Base-by-base conservation (phyloP, 2,888 invertebrate species). In the Trachelus troglodyta region DNA sequence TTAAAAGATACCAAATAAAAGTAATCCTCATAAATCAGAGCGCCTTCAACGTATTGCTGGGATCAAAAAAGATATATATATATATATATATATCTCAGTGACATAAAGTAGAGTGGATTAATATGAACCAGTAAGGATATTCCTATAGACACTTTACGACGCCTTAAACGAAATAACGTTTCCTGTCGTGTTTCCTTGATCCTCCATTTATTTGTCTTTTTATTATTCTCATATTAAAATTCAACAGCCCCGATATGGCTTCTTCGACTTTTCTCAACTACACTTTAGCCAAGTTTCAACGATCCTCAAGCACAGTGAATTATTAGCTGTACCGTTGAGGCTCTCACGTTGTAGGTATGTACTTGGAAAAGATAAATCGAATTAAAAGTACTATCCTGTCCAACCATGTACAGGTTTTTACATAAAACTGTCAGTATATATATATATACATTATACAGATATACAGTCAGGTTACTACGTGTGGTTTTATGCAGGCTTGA, bases 391-490 rank as follows among this genome's bases (percentile, higher is more conserved):
- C 23, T 23, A 23, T 56, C 9, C 56, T 56, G 56, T 15, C 2
- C 9, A 2, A 23, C 23, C 56, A 23, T 56, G 56, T 56, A 23
- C 6, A 40, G 15, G 40, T 40, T 40, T 6, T 1, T 23, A 40
- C 23, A 4, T 23, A 40, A 6, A n/a, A 73, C 33, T 34, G 73
- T 35, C 12, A 34, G 35, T 73, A 56, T 34, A 69, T 77, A 34
- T 69, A 31, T 74, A 73, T 73, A 71, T 34, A 74, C 31, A 40
- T 68, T 77, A 35, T 77, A 69, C 74, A 73, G 56, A 75, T 71
- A 74, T 74, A 76, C 75, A 75, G 15, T 40, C 15, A 6, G 15
- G 40, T 23, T 56, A 56, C 56, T 56, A 56, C 56, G 56, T 9
- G 23, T 9, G 56, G 23, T 56, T 56, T 56, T 56, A 56, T 56